phyloP scores from a whole-genome alignment of 2,888 invertebrate genomes.

The Polydrusus tereticollis region DNA sequence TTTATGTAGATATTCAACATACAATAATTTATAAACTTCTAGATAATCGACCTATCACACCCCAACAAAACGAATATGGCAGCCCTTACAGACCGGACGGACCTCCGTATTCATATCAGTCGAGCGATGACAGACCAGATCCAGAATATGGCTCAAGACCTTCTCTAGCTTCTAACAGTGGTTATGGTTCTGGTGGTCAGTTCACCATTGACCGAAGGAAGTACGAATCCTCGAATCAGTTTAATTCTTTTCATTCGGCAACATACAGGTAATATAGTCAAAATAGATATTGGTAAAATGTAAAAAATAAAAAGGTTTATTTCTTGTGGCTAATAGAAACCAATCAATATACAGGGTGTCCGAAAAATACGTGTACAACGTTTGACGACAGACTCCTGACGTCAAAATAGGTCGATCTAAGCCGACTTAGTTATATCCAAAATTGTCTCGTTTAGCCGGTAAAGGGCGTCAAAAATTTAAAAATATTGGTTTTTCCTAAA shows the following conservation, averaged over 20 bases:
- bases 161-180: slow-evolving; percentile 2
- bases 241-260: slow-evolving; percentile 36
- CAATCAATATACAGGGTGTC: too few species aligned
- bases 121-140: slow-evolving; percentile 46
- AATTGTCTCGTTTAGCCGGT: too few species aligned
- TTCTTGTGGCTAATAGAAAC: too few species aligned
- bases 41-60: not conserved
- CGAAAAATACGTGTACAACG: too few species aligned
- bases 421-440: too few species aligned
- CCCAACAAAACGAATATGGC: slow-evolving; percentile 8
- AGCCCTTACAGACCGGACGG: slow-evolving; percentile 7
- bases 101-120: not conserved
- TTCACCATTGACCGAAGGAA: slow-evolving; percentile 37
- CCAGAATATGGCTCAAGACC: slow-evolving; percentile 33
- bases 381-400: too few species aligned
- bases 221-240: slow-evolving; percentile 37
- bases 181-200: slow-evolving; percentile 28
- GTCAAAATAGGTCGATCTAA: too few species aligned
- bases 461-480: too few species aligned
- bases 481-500: too few species aligned
- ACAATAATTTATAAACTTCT: not conserved
- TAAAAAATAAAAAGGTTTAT: too few species aligned
- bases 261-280: slow-evolving; percentile 15
- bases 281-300: not conserved
- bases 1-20: too few species aligned